Conservation (phyloP, 2,797 vertebrate species). For the Furcifer pardalis region DNA sequence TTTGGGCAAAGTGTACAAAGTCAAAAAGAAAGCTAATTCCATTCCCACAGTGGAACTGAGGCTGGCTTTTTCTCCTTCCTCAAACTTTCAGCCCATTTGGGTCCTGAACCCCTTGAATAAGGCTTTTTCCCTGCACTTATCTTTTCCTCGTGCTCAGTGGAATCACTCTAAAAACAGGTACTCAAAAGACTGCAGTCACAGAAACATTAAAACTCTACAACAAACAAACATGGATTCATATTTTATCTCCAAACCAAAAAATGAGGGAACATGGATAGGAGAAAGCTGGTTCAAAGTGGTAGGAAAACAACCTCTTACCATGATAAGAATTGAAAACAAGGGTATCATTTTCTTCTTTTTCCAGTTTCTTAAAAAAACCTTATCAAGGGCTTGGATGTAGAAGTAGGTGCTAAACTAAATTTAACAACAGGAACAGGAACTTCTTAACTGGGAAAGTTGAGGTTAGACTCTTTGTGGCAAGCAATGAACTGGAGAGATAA, state of each 20-base stretch:
- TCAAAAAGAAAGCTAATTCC: no score
- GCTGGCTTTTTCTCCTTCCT: no score
- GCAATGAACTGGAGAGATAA: constrained; percentile 89
- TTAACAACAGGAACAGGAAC: constrained; percentile 87
- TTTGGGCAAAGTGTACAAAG: no score
- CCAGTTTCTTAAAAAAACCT: not conserved
- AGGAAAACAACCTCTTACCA: not conserved
- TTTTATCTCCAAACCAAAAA: not conserved
- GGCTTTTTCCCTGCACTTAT: not conserved
- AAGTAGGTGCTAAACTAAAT: constrained; percentile 71
- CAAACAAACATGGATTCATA: not conserved
- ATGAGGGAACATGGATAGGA: not conserved
- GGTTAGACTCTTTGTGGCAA: constrained; percentile 84
- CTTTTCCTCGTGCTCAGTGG: not conserved
- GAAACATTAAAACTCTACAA: not conserved
- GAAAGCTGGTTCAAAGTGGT: not conserved
- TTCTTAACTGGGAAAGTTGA: constrained; percentile 84
- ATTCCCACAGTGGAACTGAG: no score
- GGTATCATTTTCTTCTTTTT: not conserved
- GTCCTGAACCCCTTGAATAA: no score
- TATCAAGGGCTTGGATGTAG: constrained; percentile 62
- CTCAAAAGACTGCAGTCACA: not conserved
- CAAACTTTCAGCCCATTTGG: no score
- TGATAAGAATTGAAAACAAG: not conserved
- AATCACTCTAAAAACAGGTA: not conserved